A percentile compares a stretch with the other conserved stretches of the same genome.
Conservation (phyloP, 2,113 vertebrate species). For the Proteles cristata region DNA sequence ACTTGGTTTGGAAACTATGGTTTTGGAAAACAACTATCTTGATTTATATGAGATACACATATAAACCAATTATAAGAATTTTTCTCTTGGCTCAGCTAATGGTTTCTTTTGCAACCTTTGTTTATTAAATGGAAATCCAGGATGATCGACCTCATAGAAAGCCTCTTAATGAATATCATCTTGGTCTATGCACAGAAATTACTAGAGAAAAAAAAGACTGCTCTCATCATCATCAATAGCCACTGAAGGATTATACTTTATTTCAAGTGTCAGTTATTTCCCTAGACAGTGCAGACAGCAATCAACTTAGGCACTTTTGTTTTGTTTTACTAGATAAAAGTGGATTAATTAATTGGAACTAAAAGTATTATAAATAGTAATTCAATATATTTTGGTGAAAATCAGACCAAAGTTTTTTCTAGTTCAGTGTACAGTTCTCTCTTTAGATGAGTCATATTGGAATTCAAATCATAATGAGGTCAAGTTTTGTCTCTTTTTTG, state of each 20-base stretch:
- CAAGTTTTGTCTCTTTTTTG: neutral
- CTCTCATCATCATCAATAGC: too few species aligned
- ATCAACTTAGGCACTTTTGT: neutral
- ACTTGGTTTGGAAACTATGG: neutral
- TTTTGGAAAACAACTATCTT: too few species aligned
- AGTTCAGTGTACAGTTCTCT: neutral
- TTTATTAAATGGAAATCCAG: conserved; percentile 9
- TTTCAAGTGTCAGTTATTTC: neutral
- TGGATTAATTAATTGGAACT: neutral
- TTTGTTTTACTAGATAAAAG: neutral
- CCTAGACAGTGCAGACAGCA: neutral
- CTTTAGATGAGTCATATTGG: neutral
- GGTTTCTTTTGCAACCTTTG: neutral
- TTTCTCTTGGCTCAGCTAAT: neutral
- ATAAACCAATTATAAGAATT: neutral
- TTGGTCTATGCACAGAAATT: neutral
- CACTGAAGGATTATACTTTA: neutral
- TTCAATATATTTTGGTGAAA: neutral
- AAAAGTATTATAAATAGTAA: neutral
- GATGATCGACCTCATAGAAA: neutral
- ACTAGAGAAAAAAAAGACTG: neutral
- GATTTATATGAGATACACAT: neutral
- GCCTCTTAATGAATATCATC: neutral
- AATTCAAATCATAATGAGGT: neutral
- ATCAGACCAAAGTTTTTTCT: neutral